phyloP scores from a whole-genome alignment of 1,140 invertebrate species.

The Oryctes rhinoceros region DNA sequence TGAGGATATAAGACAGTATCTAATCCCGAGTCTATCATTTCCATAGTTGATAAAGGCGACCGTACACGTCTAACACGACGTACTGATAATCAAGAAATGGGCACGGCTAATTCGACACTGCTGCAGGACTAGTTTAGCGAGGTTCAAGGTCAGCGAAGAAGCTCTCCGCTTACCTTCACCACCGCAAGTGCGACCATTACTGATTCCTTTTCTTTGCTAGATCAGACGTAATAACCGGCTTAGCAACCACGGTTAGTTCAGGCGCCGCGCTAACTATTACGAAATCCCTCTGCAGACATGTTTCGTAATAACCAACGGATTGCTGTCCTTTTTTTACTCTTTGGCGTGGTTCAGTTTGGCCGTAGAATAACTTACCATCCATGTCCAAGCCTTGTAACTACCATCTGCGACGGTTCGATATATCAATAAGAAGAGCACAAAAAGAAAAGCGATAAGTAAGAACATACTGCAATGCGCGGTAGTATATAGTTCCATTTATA shows the following conservation, averaged over 20 bases:
- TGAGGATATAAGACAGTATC: too few relatives aligned
- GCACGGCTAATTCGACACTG: slow-evolving; percentile 26
- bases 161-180: slow-evolving; percentile 20
- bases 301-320: slow-evolving; percentile 25
- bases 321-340: slow-evolving; percentile 6
- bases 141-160: slow-evolving; percentile 18
- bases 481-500: too few relatives aligned
- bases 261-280: slow-evolving; percentile 29
- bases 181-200: background rate
- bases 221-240: slow-evolving; percentile 22
- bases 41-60: too few relatives aligned
- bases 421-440: background rate
- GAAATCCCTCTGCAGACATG: background rate
- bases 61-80: background rate
- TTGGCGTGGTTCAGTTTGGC: background rate
- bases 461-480: background rate
- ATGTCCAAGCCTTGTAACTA: background rate
- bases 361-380: background rate
- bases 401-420: background rate
- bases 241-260: slow-evolving; percentile 17
- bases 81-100: background rate
- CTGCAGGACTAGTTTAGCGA: slow-evolving; percentile 28
- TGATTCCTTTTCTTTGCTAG: slow-evolving; percentile 26
- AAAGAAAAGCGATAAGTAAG: background rate
- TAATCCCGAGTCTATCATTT: too few relatives aligned